phyloP scores from a whole-genome alignment of 2,797 vertebrate genomes.

The Graptemys geographica region DNA sequence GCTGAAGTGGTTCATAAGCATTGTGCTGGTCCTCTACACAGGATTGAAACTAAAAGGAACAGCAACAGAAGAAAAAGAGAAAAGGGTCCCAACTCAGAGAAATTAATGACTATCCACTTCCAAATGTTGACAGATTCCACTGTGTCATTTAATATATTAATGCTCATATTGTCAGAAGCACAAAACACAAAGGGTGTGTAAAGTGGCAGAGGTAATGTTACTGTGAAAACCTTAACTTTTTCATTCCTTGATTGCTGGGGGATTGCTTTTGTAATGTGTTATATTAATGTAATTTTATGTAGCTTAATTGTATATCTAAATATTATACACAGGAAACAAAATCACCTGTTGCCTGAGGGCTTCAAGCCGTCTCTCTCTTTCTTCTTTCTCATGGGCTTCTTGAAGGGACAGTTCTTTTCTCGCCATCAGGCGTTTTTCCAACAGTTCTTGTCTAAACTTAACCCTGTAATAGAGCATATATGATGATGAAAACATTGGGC shows the following conservation, averaged over 20 bases:
- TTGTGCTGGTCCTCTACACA: neutral
- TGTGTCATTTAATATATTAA: neutral
- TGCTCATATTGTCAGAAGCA: neutral
- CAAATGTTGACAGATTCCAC: neutral
- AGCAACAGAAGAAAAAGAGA: neutral
- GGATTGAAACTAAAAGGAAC: neutral
- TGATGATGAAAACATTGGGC: neutral
- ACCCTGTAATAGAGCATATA: constrained; percentile 80
- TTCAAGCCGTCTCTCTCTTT: constrained; percentile 82
- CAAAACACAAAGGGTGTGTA: neutral
- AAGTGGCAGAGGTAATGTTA: neutral
- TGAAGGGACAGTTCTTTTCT: constrained; percentile 78
- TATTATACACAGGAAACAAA: neutral
- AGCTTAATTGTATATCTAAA: neutral
- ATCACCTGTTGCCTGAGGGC: constrained; percentile 90
- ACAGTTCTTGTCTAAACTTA: constrained; percentile 83
- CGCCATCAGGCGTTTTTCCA: constrained; percentile 80
- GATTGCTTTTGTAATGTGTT: accelerated
- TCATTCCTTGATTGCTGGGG: neutral
- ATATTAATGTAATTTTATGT: accelerated
- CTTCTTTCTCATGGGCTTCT: constrained; percentile 78
- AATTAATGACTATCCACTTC: neutral
- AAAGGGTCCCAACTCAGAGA: neutral
- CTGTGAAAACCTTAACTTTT: neutral
- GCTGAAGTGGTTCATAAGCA: neutral